A percentile compares a stretch with the other conserved stretches of the same genome.
phyloP scores from a whole-genome alignment of 2,113 vertebrate species.

The Clarias macrocephalus region DNA sequence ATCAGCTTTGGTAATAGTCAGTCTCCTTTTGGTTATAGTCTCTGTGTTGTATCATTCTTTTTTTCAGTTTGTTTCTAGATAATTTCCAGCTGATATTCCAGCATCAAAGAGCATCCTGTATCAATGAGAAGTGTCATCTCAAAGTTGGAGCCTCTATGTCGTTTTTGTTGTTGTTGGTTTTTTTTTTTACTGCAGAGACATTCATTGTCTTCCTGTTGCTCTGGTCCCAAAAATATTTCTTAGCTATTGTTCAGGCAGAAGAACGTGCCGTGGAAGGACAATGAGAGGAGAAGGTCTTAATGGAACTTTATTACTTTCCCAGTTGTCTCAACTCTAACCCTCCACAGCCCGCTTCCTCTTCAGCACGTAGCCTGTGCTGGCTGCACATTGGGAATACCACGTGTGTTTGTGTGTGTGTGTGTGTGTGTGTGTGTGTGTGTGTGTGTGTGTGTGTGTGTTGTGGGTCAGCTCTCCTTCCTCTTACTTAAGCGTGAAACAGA shows the following conservation, averaged over 20 bases:
- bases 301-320: slow-evolving; percentile 45
- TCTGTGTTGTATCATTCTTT: background rate
- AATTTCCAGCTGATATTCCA: background rate
- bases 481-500: slow-evolving; percentile 40
- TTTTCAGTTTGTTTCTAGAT: background rate
- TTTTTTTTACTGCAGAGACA: slow-evolving; percentile 2
- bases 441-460: slow-evolving; percentile 20
- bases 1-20: background rate
- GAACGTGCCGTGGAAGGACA: slow-evolving; percentile 35
- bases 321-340: slow-evolving; percentile 42
- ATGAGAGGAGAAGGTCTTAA: slow-evolving; percentile 35
- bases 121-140: background rate
- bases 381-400: slow-evolving; percentile 14
- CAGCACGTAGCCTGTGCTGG: slow-evolving; percentile 44
- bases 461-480: slow-evolving; percentile 18
- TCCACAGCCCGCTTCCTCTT: slow-evolving; percentile 37
- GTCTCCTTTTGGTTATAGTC: background rate
- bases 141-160: background rate
- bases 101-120: background rate
- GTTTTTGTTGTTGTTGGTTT: slow-evolving; percentile 14
- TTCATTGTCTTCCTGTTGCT: slow-evolving; percentile 30
- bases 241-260: slow-evolving; percentile 15
- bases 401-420: slow-evolving; percentile 26
- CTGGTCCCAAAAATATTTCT: slow-evolving; percentile 25
- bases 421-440: slow-evolving; percentile 34